Evolutionary conservation across 2,797 vertebrate species (phyloP), one percentile per base, ranked within the genome.

Genomic region (Steatocranus sp.): DNA sequence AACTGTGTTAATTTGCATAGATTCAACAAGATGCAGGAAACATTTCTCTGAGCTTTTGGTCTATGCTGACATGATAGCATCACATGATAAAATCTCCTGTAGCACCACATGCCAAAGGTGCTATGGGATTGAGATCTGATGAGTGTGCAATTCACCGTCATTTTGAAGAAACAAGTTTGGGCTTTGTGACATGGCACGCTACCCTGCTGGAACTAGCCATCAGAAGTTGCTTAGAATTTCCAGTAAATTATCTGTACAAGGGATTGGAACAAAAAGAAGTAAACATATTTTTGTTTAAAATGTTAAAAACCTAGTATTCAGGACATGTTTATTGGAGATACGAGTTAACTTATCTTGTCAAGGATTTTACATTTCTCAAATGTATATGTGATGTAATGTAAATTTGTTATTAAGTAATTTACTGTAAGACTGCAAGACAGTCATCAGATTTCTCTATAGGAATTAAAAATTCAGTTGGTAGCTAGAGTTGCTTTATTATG

Each of bases 391-490:
- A 56, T 8, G 12, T 14, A 53, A 53, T 56, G 53, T 30, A 56
- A 56, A 63, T 38, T 38, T 63, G 58, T 36, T 63, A 36, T 63
- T 38, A 38, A 63, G 58, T 63, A 20, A 68, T 43, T 43, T 41
- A 68, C 36, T 68, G 9, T 25, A 25, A 25, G 20, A 68, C 36
- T 68, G 36, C 63, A 68, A 70, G 41, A 11, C 15, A 30, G 25
- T 70, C 66, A 70, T 46, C 66, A 46, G 38, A 18, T 46, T 18
- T 46, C 14, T 46, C 15, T 18, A 27, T 18, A 68, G 66, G 14
- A 2, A 70, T 70, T 61, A 46, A 27, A 70, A 70, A 46, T 70
- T 18, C 23, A 27, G 23, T 46, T 70, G 23, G 66, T 27, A 70
- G 66, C 66, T 27, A 27, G 3, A 79, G 32, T 8, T 15, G 17